Base-by-base conservation (phyloP, 2,797 vertebrate genomes). In the Rhabdophis nuchalis region DNA sequence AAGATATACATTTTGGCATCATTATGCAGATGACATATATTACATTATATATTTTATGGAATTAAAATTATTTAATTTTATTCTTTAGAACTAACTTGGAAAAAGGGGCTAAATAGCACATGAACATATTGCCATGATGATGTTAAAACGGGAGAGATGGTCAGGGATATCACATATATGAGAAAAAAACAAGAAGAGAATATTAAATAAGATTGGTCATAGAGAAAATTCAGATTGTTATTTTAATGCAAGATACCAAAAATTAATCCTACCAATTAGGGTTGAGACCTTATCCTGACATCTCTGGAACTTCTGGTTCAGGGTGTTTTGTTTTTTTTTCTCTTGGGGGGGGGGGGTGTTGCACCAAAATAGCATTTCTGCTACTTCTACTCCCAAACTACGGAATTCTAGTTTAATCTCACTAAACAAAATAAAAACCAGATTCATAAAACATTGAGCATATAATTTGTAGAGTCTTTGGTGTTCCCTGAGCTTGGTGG, bases 51-150 rank as follows among this genome's bases (percentile, higher is more conserved):
- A 41, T 41, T 20, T 41, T 96, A 95, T 92, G 90, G 93, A 95
- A 96, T 96, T 96, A 95, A 93, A 0, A 46, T 96, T 97, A 95
- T 93, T 95, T 94, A 96, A 93, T 96, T 95, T 95, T 95, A 96
- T 95, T 95, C 93, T 97, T 94, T 96, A 96, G 95, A 95, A 96
- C 94, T 95, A 92, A 94, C 86, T 77, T 90, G 88, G 92, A 91
- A 94, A 93, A 92, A 94, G 89, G 64, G 90, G 91, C 92, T 89
- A 93, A 27, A 86, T 77, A 89, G 89, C 89, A 92, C n/a, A 91
- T 58, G 32, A 64, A 92, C 87, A 90, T 68, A 86, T 8, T 56
- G 89, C 77, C 87, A 54, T 93, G 10, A 77, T 50, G 1, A 93
- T 90, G 86, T 11, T 89, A 92, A 92, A 94, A 56, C 11, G 58